Evolutionary conservation across 2,888 invertebrate genomes (phyloP).

Genomic region (Hypomecis punctinalis): DNA sequence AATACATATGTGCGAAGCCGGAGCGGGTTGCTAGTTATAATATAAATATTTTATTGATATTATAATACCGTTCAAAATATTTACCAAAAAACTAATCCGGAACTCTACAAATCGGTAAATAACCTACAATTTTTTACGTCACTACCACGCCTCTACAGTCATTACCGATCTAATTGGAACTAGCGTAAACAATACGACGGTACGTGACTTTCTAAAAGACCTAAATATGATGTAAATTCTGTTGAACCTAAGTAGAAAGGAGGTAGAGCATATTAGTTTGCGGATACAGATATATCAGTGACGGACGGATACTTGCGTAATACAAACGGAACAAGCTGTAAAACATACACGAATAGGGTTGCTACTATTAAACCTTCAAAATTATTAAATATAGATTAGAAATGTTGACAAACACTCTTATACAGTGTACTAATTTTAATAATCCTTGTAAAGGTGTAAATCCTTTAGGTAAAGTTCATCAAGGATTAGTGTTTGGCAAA

Average conservation of each 20-base stretch:
- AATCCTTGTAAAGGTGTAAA: too few relatives aligned
- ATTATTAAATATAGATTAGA: not conserved
- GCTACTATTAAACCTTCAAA: not conserved
- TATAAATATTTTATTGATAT: too few relatives aligned
- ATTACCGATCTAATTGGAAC: not conserved
- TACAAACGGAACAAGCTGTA: constrained; percentile 39
- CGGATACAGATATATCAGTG: constrained; percentile 39
- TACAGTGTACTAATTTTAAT: too few relatives aligned
- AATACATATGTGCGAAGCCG: too few relatives aligned
- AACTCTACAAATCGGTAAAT: too few relatives aligned
- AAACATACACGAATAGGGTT: constrained; percentile 14
- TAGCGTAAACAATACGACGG: constrained; percentile 6
- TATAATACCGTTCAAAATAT: too few relatives aligned
- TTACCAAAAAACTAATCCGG: too few relatives aligned
- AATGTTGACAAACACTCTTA: too few relatives aligned
- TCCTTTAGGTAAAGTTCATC: too few relatives aligned
- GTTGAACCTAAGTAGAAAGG: constrained; percentile 44
- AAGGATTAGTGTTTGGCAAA: too few relatives aligned
- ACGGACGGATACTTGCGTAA: constrained; percentile 39
- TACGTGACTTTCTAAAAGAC: constrained; percentile 31
- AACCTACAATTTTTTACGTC: too few relatives aligned
- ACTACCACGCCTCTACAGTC: not conserved
- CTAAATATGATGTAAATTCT: constrained; percentile 24
- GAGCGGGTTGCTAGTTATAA: too few relatives aligned
- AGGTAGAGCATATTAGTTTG: constrained; percentile 45